Percentiles rank a stretch among this genome's conserved stretches.
Conservation (phyloP, 2,797 vertebrate species). For the Ctenopoma multispine region DNA sequence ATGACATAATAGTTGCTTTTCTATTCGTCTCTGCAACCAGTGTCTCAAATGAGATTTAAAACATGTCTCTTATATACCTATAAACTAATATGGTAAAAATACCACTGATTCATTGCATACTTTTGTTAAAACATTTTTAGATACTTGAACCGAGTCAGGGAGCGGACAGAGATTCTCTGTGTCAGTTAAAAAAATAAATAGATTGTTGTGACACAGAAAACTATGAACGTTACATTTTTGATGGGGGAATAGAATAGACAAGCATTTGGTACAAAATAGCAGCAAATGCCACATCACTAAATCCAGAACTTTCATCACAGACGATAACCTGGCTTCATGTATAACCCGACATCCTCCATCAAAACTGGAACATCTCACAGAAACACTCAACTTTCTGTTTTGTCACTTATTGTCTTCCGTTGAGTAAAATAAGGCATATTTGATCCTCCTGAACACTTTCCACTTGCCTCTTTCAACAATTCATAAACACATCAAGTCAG, state of each 20-base stretch:
- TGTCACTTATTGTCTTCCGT: conserved; percentile 29
- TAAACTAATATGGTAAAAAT: conserved; percentile 69
- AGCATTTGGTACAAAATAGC: conserved; percentile 53
- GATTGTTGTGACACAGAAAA: conserved; percentile 49
- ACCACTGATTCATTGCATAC: conserved; percentile 51
- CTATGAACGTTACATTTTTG: conserved; percentile 29
- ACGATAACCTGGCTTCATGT: conserved; percentile 28
- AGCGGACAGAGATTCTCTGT: conserved; percentile 38
- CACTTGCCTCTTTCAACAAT: conserved; percentile 65
- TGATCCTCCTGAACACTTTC: conserved; percentile 73
- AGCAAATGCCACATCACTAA: conserved; percentile 33
- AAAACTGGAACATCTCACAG: conserved; percentile 26
- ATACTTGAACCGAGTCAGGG: conserved; percentile 36
- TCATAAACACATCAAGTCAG: conserved; percentile 68
- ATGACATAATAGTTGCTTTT: conserved; percentile 20
- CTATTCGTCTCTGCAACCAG: conserved; percentile 62
- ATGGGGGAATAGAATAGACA: conserved; percentile 16
- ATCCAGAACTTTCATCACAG: conserved; percentile 23
- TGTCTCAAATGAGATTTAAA: conserved; percentile 66
- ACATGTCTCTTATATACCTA: conserved; percentile 61
- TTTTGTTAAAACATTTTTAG: conserved; percentile 24
- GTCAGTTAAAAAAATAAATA: conserved; percentile 72
- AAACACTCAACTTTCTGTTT: conserved; percentile 41
- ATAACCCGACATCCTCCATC: conserved; percentile 19
- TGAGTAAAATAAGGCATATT: conserved; percentile 54